Base-by-base conservation (phyloP, 1,140 invertebrate genomes). In the Capitella teleta region DNA sequence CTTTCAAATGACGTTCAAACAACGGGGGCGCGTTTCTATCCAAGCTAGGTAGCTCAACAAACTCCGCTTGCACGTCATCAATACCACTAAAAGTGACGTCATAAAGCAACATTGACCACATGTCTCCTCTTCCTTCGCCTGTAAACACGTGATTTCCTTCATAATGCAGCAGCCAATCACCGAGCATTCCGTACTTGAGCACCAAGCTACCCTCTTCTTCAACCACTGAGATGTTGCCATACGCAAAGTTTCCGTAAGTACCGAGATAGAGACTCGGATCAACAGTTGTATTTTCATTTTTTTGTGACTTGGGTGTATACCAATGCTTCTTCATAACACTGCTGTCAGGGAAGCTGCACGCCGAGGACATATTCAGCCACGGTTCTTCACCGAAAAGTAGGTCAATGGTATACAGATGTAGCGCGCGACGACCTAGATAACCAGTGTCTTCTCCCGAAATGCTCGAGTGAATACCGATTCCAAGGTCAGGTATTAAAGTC, bases 331-430 rank as follows among this genome's bases (percentile, higher is more conserved):
- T n/a, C n/a, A n/a, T n/a, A n/a, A n/a, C n/a, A n/a, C n/a, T n/a
- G n/a, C 21, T 21, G 6, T 41, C 6, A 19, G 30, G 28, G 26
- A 47, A 54, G 1, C 19, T 23, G 25, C 54, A 55, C 1, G 37
- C 44, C 1, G 41, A 38, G 12, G 32, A 18, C 6, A 26, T n/a
- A 23, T 55, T 43, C 18, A 55, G 38, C 54, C 54, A 55, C 28
- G 51, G 50, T n/a, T 41, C 16, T 28, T 41, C 44, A 0, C 42
- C 46, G n/a, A 54, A 18, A 2, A 45, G 24, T 28, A 53, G 28
- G 30, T 55, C 54, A 5, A 30, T 42, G 4, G 48, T 24, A 18
- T 43, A 54, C 24, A 49, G 23, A 32, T 47, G 45, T 5, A 47
- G 19, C 28, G 19, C 5, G 16, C 45, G 28, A 2, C 45, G 45